Base-by-base conservation (phyloP, 1,140 invertebrate species). In the Drosophila cardini region DNA sequence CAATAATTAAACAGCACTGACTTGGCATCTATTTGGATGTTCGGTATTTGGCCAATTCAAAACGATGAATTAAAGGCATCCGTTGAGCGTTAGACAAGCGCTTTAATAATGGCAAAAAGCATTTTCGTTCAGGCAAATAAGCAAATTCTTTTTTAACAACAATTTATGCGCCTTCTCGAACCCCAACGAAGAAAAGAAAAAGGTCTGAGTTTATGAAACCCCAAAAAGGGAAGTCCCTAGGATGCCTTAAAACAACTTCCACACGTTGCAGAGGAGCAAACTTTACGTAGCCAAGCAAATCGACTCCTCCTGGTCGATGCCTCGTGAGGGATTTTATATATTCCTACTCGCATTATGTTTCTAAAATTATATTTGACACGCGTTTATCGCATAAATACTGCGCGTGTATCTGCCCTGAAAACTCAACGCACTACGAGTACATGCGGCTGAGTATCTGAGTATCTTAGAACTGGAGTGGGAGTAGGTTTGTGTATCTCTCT, bases 1-100 rank as follows among this genome's bases (percentile, higher is more conserved):
- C 32, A 55, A 21, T 89, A 87, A 87, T 89, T 87, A 76, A 62
- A 38, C 53, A 16, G 16, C 69, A 45, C 57, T 87, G 83, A 87
- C 79, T 68, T 34, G 58, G 62, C 83, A 57, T 38, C 52, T 38
- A 63, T 86, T 76, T 13, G 6, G 38, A 40, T 40, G 0, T 1
- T 26, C n/a, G 10, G 38, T 40, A n/a, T 13, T 40, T 40, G 11
- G 21, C n/a, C 32, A 36, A 10, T 58, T 30, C 3, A 10, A 1
- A 4, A 0, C 32, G 9, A 9, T 13, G 32, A 13, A 30, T 73
- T 55, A 48, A 69, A 73, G 63, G 36, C 9, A 8, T 21, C 13
- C 11, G 13, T 11, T 9, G 4, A 21, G 18, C 38, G 26, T 32
- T 52, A 52, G 48, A 52, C 21, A 38, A 58, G 21, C 21, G 48